phyloP scores from a whole-genome alignment of 35 echinoderm and acorn worm genomes.

The Ptychodera flava region DNA sequence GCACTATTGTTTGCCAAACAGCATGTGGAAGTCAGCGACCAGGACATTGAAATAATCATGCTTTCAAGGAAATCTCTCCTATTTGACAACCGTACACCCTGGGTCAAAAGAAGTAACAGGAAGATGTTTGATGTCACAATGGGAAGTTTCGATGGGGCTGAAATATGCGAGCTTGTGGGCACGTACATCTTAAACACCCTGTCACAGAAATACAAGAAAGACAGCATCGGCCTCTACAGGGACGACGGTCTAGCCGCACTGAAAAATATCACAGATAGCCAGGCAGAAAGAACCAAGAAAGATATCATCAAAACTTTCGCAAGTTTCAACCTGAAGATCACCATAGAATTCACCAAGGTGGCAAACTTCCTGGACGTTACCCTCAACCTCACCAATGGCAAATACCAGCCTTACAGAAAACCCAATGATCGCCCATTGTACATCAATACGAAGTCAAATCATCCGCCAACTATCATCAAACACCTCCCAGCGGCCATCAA shows the following conservation, averaged over 20 bases:
- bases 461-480: slow-evolving; percentile 27
- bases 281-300: slow-evolving; percentile 21
- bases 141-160: slow-evolving; percentile 28
- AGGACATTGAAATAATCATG: slow-evolving; percentile 19
- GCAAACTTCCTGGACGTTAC: slow-evolving; percentile 16
- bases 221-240: slow-evolving; percentile 21
- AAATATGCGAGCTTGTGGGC: slow-evolving; percentile 34
- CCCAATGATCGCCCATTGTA: slow-evolving; percentile 2
- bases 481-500: background rate
- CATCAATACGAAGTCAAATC: slow-evolving; percentile 31
- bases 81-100: slow-evolving; percentile 8
- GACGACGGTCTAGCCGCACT: slow-evolving; percentile 11
- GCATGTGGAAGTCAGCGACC: background rate
- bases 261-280: background rate
- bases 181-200: slow-evolving; percentile 11
- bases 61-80: slow-evolving; percentile 29
- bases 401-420: slow-evolving; percentile 24
- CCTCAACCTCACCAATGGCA: slow-evolving; percentile 4
- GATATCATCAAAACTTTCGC: slow-evolving; percentile 22
- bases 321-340: slow-evolving; percentile 9
- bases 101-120: slow-evolving; percentile 10
- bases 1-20: slow-evolving; percentile 13
- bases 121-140: slow-evolving; percentile 25
- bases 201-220: background rate
- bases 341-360: background rate